A percentile compares a stretch with the other conserved stretches of the same genome.
Conservation (phyloP, 2,113 vertebrate species). For the Muntiacus muntjak region DNA sequence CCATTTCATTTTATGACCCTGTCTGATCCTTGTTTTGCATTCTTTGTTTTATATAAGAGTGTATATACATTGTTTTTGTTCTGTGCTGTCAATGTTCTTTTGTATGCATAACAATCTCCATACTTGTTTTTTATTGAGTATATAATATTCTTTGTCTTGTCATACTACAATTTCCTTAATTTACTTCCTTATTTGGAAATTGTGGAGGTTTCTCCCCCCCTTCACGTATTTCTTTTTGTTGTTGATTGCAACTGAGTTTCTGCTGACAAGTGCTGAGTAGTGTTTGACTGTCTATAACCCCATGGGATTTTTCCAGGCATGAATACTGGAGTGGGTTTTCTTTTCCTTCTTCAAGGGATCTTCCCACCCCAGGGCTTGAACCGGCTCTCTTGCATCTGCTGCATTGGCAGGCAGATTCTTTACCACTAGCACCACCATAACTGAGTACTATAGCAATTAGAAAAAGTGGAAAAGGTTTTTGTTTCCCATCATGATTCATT, state of each 20-base stretch:
- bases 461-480: background rate
- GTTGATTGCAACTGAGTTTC: background rate
- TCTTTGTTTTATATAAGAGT: background rate
- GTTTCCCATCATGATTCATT: background rate
- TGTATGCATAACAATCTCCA: background rate
- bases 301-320: background rate
- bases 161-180: background rate
- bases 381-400: background rate
- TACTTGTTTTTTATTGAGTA: background rate
- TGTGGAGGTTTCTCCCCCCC: accelerated
- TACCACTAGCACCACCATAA: background rate
- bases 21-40: background rate
- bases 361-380: background rate
- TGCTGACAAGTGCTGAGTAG: background rate
- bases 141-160: background rate
- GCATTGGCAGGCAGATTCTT: background rate
- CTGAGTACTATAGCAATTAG: background rate
- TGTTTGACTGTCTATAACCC: background rate
- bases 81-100: background rate
- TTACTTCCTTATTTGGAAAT: background rate
- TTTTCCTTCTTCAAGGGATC: background rate
- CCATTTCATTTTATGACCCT: background rate
- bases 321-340: background rate
- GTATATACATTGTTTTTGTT: background rate
- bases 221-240: background rate